Percentiles rank a stretch among this genome's conserved stretches.
Evolutionary conservation across 2,113 vertebrate genomes (phyloP).

Genomic region (Ciconia stormi): DNA sequence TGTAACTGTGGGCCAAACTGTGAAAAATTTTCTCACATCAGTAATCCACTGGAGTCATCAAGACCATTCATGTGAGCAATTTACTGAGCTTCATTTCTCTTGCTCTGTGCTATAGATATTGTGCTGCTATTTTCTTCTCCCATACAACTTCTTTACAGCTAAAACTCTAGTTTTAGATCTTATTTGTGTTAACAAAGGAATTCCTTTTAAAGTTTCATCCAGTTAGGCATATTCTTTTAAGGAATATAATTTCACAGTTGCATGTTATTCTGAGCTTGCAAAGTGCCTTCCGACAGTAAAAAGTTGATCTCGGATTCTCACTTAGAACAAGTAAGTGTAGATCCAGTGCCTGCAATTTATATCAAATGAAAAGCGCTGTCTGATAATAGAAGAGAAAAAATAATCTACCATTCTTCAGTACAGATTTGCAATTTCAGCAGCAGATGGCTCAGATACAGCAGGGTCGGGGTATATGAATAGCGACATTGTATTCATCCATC

Average conservation of each 20-base stretch:
- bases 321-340: neutral
- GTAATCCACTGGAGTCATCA: neutral
- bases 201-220: neutral
- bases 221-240: neutral
- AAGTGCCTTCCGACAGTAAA: neutral
- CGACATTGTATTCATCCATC: slow-evolving; percentile 8
- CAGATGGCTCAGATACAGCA: slow-evolving; percentile 38
- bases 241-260: neutral
- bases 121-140: neutral
- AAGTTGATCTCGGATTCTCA: neutral
- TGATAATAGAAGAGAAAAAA: neutral
- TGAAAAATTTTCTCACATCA: neutral
- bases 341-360: neutral
- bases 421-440: slow-evolving; percentile 12
- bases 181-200: neutral
- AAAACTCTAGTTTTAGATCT: neutral
- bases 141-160: neutral
- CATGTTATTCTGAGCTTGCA: neutral
- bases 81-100: neutral
- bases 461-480: slow-evolving; percentile 5
- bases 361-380: neutral
- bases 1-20: neutral
- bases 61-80: neutral
- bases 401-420: neutral
- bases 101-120: neutral